Evolutionary conservation across 2,113 vertebrate genomes (phyloP).

Genomic region (Heteronetta atricapilla): DNA sequence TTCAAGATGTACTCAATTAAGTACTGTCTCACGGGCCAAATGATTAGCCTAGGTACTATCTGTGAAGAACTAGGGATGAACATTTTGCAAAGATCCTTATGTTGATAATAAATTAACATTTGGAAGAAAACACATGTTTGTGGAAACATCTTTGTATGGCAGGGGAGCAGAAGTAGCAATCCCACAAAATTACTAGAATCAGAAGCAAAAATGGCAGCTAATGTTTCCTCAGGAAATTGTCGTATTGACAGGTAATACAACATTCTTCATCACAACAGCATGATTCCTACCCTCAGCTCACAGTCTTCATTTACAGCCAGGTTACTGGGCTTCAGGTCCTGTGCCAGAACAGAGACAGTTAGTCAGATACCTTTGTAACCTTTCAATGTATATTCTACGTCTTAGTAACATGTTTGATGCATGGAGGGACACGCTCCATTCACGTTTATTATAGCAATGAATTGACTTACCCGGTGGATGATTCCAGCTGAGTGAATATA

Average conservation of each 20-base stretch:
- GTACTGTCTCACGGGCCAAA: background rate
- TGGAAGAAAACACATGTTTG: background rate
- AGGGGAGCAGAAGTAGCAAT: background rate
- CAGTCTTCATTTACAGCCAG: slow-evolving; percentile 97
- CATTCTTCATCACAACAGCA: background rate
- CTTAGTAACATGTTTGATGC: background rate
- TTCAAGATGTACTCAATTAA: background rate
- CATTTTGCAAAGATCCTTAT: background rate
- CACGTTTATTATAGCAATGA: background rate
- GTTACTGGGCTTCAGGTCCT: slow-evolving; percentile 98
- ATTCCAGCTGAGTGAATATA: slow-evolving; percentile 98
- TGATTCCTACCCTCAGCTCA: slow-evolving; percentile 88
- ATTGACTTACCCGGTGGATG: slow-evolving; percentile 92
- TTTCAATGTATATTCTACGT: background rate
- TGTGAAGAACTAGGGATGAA: background rate
- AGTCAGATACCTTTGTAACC: background rate
- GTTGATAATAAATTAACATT: background rate
- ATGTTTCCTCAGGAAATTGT: background rate
- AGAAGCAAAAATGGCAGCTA: background rate
- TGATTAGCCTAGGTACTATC: background rate
- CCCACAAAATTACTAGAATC: background rate
- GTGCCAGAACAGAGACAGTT: background rate
- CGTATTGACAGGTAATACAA: background rate
- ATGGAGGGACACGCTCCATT: background rate
- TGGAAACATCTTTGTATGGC: background rate